Base-by-base conservation (phyloP, 1,140 invertebrate genomes). In the Nymphalis io region DNA sequence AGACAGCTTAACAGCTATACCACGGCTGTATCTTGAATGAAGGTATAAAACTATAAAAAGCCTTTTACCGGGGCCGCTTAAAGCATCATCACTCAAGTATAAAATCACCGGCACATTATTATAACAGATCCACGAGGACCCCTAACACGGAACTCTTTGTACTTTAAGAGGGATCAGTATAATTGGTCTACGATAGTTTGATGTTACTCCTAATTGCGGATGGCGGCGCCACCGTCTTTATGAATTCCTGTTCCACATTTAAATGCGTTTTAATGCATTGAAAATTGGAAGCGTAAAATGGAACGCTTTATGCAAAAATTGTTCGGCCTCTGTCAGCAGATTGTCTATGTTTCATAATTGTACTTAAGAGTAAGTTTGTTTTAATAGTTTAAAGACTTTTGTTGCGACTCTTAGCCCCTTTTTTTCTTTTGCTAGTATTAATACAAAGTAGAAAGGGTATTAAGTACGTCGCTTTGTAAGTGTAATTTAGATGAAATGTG, bases 31-130 rank as follows among this genome's bases (percentile, higher is more conserved):
- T 75, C 79, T 66, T 74, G 72, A 80, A 80, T 76, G 71, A 79
- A 82, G 79, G 76, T 74, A 81, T 83, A 79, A 81, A 83, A 80
- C 79, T 83, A 83, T 83, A 81, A 83, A 83, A 82, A 79, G 60
- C 76, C 80, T 82, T 84, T 84, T 78, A 81, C 72, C 74, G 59
- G 64, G 70, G 72, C 76, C 76, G 79, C 73, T 79, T 74, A 81
- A 61, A 78, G 75, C 78, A 75, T 71, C 77, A 81, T 77, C 78
- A 66, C 69, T 82, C 75, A 81, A 83, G 81, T 83, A 81, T 78
- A 80, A 83, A 83, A 83, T 81, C 74, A 79, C 79, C 76, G 74
- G 76, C 70, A 78, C 75, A 83, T 81, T 80, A 81, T 77, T 78
- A 68, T 71, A 78, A 76, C 79, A 75, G 69, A 65, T 72, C 59